phyloP scores from a whole-genome alignment of 2,113 vertebrate genomes.

The Microtus pennsylvanicus region DNA sequence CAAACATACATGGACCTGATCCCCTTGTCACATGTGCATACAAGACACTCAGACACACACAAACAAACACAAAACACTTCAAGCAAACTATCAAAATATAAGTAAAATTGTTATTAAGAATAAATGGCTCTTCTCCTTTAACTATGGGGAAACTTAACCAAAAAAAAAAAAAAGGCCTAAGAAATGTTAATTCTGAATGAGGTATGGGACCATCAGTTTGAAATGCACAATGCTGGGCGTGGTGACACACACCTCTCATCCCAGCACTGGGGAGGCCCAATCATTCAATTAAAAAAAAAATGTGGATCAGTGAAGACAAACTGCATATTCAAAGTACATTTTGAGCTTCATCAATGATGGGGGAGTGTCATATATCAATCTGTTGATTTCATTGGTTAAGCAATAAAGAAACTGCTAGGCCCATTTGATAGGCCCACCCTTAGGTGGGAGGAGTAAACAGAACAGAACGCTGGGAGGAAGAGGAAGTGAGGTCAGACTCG shows the following conservation, averaged over 20 bases:
- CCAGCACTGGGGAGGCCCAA: not conserved
- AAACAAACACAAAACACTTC: not conserved
- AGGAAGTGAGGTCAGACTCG: too few relatives aligned
- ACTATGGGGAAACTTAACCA: not conserved
- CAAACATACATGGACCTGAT: not conserved
- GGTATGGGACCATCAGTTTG: not conserved
- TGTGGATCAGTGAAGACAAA: not conserved
- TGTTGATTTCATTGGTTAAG: too few relatives aligned
- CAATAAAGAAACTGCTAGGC: too few relatives aligned
- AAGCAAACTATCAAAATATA: not conserved
- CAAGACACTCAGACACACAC: not conserved
- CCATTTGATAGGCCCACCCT: too few relatives aligned
- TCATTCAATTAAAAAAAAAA: not conserved
- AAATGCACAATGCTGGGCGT: not conserved
- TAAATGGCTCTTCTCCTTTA: not conserved
- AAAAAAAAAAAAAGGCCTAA: not conserved
- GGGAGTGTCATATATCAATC: too few relatives aligned
- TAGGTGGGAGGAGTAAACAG: too few relatives aligned
- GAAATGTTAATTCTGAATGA: constrained; percentile 19
- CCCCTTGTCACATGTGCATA: not conserved
- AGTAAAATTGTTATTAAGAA: not conserved
- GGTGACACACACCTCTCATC: not conserved
- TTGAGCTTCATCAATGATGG: not conserved
- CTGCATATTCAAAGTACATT: constrained; percentile 34
- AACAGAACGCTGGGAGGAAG: too few relatives aligned